Percentiles rank a stretch among this genome's conserved stretches.
Conservation (phyloP, 2,113 vertebrate genomes). For the Oxygymnocypris stewartii region DNA sequence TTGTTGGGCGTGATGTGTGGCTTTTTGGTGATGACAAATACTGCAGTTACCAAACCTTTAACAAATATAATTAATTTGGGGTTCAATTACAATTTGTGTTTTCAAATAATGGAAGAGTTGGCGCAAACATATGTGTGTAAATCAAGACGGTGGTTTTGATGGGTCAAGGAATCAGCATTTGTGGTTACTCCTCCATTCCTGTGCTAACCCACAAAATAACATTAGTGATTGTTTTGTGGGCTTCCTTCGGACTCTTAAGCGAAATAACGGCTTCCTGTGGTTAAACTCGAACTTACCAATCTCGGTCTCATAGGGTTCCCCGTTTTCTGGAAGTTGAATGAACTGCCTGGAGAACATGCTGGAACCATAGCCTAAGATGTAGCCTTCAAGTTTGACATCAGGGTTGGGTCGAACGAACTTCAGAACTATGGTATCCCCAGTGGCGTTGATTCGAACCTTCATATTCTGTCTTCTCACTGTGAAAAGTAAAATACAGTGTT, state of each 20-base stretch:
- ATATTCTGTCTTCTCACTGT: conserved; percentile 85
- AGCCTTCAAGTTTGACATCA: conserved; percentile 85
- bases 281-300: conserved; percentile 79
- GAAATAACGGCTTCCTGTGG: neutral
- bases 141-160: conserved; percentile 20
- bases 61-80: conserved; percentile 1
- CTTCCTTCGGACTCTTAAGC: neutral
- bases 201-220: conserved; percentile 15
- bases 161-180: neutral
- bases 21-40: neutral
- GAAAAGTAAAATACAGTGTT: conserved; percentile 13
- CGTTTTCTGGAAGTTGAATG: conserved; percentile 85
- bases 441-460: conserved; percentile 89
- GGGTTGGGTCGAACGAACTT: conserved; percentile 84
- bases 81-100: conserved; percentile 26
- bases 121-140: neutral
- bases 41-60: conserved; percentile 2
- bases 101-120: conserved; percentile 22
- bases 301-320: conserved; percentile 79
- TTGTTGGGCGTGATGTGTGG: neutral
- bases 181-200: conserved; percentile 20
- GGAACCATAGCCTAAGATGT: conserved; percentile 90
- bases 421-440: conserved; percentile 86
- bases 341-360: conserved; percentile 87
- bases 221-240: conserved; percentile 30